Base-by-base conservation (phyloP, 2,797 vertebrate species). In the Rhinophrynus dorsalis region DNA sequence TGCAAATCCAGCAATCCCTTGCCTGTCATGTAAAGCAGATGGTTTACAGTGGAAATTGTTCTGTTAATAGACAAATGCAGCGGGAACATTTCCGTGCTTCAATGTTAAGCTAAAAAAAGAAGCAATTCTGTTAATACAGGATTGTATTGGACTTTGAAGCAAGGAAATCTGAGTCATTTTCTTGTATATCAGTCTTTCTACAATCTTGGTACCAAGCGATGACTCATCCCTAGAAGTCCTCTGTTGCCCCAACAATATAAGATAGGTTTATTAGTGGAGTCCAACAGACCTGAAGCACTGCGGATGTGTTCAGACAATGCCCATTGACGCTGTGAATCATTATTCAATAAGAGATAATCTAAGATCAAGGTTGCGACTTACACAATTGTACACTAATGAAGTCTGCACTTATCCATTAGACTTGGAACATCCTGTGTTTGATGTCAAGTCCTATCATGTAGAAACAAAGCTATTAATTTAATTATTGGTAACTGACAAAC, bases 261-360 rank as follows among this genome's bases (percentile, higher is more conserved):
- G 51, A 59, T 52, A 33, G 33, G 27, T 26, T 61, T 44, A 30
- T 68, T 68, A 60, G 45, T 32, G 35, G 15, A 9, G 26, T 23
- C 35, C 26, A 44, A 54, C 52, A 42, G 30, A 18, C 37, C 38
- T 27, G 15, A 54, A 47, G 15, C n/a, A 55, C 44, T 33, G 52
- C 29, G 21, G 20, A 45, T 45, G 17, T 44, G 57, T 54, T 52
- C 57, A 54, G 24, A 68, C 56, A 51, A 60, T 45, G 48, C 15
- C 9, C 15, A 26, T n/a, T 62, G 58, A 61, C 38, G 50, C 21
- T 44, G 11, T 27, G 29, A 45, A 45, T 50, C 45, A 51, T 62
- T 55, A 47, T 60, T 69, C 29, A 27, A 69, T 52, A 68, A 61
- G 57, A 61, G 20, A 33, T 69, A n/a, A 47, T 69, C 23, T 17